Percentiles rank a stretch among this genome's conserved stretches.
phyloP scores from a whole-genome alignment of 2,888 invertebrate genomes.

The Spilarctia lutea region DNA sequence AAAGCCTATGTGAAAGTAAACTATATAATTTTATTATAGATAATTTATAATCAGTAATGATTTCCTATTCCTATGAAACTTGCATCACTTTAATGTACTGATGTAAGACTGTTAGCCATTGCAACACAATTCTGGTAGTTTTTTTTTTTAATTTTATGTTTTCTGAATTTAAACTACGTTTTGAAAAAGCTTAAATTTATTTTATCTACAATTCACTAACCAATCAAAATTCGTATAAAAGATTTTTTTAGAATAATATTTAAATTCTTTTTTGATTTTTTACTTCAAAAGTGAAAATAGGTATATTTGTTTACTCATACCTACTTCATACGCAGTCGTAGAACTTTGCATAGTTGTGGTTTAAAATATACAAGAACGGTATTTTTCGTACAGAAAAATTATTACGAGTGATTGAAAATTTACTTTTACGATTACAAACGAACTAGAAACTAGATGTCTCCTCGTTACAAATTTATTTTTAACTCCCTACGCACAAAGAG shows the following conservation, averaged over 20 bases:
- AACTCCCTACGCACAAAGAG: no score
- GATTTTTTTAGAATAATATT: neutral
- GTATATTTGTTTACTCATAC: no score
- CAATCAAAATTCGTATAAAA: neutral
- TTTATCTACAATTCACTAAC: neutral
- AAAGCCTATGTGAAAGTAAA: conserved; percentile 15
- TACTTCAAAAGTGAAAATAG: neutral
- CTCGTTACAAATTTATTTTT: no score
- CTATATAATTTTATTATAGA: conserved; percentile 16
- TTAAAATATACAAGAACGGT: no score
- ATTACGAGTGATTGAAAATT: neutral
- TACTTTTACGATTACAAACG: no score
- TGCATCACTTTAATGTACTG: neutral
- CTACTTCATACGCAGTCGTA: no score
- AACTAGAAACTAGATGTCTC: no score
- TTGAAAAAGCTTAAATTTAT: neutral
- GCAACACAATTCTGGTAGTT: conserved; percentile 8
- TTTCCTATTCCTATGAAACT: conserved; percentile 12
- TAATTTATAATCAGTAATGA: conserved; percentile 13
- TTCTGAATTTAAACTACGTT: neutral
- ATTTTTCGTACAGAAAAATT: neutral
- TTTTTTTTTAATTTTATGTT: conserved; percentile 17
- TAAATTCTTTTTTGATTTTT: neutral
- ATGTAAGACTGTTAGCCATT: neutral
- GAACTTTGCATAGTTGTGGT: neutral